Conservation (phyloP, 2,797 vertebrate genomes). For the Onychomys arenicola region DNA sequence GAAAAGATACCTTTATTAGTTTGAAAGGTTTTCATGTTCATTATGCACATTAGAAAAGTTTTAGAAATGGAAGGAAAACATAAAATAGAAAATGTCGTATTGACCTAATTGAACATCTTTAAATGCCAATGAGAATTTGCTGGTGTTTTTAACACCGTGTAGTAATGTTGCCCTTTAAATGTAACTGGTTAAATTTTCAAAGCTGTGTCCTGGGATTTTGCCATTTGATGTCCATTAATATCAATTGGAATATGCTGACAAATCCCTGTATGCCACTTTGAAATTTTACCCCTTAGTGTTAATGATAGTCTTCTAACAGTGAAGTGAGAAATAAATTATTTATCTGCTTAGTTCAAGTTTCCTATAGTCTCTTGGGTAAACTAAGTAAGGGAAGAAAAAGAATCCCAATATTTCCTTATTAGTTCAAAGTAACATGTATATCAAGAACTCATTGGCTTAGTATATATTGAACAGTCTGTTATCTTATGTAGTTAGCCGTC, state of each 20-base stretch:
- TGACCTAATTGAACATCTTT: slow-evolving; percentile 76
- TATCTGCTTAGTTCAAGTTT: slow-evolving; percentile 76
- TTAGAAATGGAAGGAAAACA: slow-evolving; percentile 71
- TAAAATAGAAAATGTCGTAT: slow-evolving; percentile 72
- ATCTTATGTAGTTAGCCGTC: not conserved
- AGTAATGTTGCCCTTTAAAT: slow-evolving; percentile 75
- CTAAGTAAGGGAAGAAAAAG: slow-evolving; percentile 58
- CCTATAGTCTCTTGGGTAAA: slow-evolving; percentile 69
- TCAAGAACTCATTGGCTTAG: slow-evolving; percentile 22
- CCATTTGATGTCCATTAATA: slow-evolving; percentile 81
- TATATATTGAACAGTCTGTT: not conserved
- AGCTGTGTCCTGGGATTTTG: slow-evolving; percentile 73
- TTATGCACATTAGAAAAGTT: slow-evolving; percentile 66
- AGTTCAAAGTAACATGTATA: slow-evolving; percentile 68
- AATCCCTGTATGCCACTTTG: slow-evolving; percentile 73
- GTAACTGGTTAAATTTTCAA: slow-evolving; percentile 80
- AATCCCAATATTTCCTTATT: slow-evolving; percentile 69
- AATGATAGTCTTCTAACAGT: slow-evolving; percentile 77
- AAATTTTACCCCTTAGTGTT: slow-evolving; percentile 78
- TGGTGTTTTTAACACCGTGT: slow-evolving; percentile 75
- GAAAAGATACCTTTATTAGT: slow-evolving; percentile 59
- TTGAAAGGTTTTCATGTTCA: slow-evolving; percentile 69
- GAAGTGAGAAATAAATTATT: slow-evolving; percentile 81
- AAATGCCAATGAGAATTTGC: slow-evolving; percentile 74
- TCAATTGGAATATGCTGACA: slow-evolving; percentile 77